Percentiles rank a stretch among this genome's conserved stretches.
Evolutionary conservation across 2,113 vertebrate genomes (phyloP).

Genomic region (Chionis minor): DNA sequence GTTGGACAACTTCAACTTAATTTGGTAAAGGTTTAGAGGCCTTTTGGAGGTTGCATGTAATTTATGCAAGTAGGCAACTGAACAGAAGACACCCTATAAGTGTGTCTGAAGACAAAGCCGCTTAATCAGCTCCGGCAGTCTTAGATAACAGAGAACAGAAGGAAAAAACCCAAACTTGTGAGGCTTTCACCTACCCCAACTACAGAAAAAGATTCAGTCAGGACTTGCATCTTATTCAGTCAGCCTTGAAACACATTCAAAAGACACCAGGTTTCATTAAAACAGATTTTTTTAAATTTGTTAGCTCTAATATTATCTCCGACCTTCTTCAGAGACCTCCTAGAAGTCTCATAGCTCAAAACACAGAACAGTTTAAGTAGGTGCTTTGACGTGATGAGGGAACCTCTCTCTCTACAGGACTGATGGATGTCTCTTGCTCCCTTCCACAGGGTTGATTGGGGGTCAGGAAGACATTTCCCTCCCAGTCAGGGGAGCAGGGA

Average conservation of each 20-base stretch:
- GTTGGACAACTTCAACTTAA: not conserved
- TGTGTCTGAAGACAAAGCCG: not conserved
- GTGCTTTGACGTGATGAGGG: not conserved
- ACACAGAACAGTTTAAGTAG: not conserved
- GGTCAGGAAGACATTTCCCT: slow-evolving; percentile 1
- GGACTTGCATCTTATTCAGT: not conserved
- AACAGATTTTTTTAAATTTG: not conserved
- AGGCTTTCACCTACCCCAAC: not conserved
- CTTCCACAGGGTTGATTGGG: not conserved
- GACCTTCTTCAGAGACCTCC: not conserved
- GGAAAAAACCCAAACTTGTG: accelerated
- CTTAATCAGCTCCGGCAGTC: not conserved
- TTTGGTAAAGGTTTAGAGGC: not conserved
- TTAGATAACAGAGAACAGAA: not conserved
- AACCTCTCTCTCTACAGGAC: not conserved
- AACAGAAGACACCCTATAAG: not conserved
- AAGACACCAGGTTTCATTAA: not conserved
- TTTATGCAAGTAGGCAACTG: not conserved
- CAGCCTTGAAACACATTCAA: not conserved
- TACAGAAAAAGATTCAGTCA: not conserved
- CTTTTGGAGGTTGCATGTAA: not conserved
- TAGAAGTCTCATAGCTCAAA: not conserved
- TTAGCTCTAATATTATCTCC: not conserved
- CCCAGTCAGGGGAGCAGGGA: not conserved
- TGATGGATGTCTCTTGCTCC: not conserved